Percentiles rank a stretch among this genome's conserved stretches.
Evolutionary conservation across 1,140 invertebrate species (phyloP).

Genomic region (Trissolcus basalis): DNA sequence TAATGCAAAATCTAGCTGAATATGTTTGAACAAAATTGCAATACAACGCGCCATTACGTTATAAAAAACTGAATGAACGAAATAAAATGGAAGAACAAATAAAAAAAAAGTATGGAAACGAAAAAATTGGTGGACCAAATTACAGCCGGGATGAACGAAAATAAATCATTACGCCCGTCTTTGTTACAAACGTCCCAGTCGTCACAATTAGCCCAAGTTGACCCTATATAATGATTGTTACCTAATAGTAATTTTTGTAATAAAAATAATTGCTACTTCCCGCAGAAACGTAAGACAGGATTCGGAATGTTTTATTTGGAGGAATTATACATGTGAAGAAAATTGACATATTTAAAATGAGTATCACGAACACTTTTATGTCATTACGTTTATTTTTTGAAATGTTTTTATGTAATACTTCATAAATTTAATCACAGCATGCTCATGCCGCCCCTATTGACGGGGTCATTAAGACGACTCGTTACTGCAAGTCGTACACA

Average conservation of each 20-base stretch:
- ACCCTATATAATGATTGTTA: constrained; percentile 44
- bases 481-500: constrained; percentile 44
- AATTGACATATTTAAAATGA: constrained; percentile 55
- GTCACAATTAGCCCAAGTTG: constrained; percentile 5
- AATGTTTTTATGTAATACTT: constrained; percentile 55
- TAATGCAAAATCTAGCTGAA: constrained; percentile 21
- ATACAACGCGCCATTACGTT: background rate
- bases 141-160: no score
- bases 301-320: constrained; percentile 41
- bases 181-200: background rate
- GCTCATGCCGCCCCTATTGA: constrained; percentile 52
- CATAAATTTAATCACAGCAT: constrained; percentile 58
- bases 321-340: constrained; percentile 50
- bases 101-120: background rate
- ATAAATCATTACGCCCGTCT: no score
- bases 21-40: constrained; percentile 1
- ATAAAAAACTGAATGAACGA: background rate
- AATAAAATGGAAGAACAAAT: background rate
- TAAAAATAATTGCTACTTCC: constrained; percentile 42
- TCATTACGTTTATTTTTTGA: constrained; percentile 54
- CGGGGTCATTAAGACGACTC: constrained; percentile 52
- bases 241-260: constrained; percentile 47
- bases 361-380: constrained; percentile 52
- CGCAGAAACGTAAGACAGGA: constrained; percentile 32
- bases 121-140: no score